Conservation (phyloP, 2,113 vertebrate species). For the Amphilophus citrinellus region DNA sequence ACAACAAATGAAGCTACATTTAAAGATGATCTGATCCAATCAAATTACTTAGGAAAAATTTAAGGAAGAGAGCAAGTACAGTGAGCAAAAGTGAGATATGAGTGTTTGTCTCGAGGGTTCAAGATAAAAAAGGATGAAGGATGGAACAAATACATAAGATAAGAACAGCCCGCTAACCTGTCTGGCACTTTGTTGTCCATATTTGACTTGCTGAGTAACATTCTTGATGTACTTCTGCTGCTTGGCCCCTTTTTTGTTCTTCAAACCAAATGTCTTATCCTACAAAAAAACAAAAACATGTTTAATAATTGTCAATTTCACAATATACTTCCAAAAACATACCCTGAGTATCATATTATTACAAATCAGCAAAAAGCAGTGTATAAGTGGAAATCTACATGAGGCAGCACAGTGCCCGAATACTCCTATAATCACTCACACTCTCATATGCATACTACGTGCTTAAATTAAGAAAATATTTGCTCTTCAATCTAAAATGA, state of each 20-base stretch:
- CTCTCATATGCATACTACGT: no score
- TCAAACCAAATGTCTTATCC: conserved; percentile 99
- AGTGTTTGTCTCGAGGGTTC: neutral
- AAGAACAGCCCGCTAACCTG: conserved; percentile 76
- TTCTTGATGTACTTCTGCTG: conserved; percentile 99
- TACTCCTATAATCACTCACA: no score
- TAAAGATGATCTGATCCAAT: neutral
- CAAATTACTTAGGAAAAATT: neutral
- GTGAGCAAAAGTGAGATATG: neutral
- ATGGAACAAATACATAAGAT: neutral
- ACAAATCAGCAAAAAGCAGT: neutral
- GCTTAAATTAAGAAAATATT: no score
- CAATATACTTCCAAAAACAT: neutral
- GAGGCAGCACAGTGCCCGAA: neutral
- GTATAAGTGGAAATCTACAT: neutral
- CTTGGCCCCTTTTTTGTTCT: conserved; percentile 99
- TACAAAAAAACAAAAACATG: conserved; percentile 44
- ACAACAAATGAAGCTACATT: neutral
- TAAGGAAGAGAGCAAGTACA: neutral
- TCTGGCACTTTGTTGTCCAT: conserved; percentile 89
- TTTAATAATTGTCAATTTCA: neutral
- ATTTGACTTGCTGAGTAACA: conserved; percentile 96
- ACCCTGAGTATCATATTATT: neutral
- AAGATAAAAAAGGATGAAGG: neutral
- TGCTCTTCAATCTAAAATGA: no score